phyloP scores from a whole-genome alignment of 2,888 invertebrate species.

The Chironomus riparius region DNA sequence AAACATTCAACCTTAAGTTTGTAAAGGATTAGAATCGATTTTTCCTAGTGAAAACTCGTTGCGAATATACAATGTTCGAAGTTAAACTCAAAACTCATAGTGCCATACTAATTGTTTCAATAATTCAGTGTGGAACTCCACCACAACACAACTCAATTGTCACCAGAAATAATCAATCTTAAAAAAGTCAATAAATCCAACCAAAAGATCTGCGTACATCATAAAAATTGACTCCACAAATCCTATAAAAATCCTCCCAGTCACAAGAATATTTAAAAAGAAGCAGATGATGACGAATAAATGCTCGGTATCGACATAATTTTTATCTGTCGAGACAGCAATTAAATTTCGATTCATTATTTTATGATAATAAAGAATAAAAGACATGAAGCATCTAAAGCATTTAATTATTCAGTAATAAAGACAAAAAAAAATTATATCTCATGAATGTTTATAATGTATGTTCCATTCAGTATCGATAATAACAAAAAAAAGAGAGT shows the following conservation, averaged over 20 bases:
- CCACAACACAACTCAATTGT: too few species aligned
- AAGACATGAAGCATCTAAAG: neutral
- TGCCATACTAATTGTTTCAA: too few species aligned
- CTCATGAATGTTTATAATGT: constrained; percentile 6
- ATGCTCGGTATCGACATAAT: neutral
- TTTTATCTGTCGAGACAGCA: neutral
- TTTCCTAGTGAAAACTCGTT: too few species aligned
- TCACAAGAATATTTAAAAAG: neutral
- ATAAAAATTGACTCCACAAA: neutral
- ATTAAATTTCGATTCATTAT: neutral
- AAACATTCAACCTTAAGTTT: too few species aligned
- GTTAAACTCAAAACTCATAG: too few species aligned
- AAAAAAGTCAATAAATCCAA: too few species aligned
- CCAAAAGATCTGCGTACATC: too few species aligned
- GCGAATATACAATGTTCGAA: too few species aligned
- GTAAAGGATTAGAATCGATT: too few species aligned
- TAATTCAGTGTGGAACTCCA: too few species aligned
- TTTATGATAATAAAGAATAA: neutral
- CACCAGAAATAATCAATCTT: too few species aligned
- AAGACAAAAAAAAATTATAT: neutral
- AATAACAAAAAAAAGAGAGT: neutral
- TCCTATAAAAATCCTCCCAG: neutral
- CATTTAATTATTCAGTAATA: neutral
- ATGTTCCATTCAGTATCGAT: neutral
- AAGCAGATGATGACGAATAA: neutral